Evolutionary conservation across 2,113 vertebrate genomes (phyloP).

Genomic region (Zootoca vivipara): DNA sequence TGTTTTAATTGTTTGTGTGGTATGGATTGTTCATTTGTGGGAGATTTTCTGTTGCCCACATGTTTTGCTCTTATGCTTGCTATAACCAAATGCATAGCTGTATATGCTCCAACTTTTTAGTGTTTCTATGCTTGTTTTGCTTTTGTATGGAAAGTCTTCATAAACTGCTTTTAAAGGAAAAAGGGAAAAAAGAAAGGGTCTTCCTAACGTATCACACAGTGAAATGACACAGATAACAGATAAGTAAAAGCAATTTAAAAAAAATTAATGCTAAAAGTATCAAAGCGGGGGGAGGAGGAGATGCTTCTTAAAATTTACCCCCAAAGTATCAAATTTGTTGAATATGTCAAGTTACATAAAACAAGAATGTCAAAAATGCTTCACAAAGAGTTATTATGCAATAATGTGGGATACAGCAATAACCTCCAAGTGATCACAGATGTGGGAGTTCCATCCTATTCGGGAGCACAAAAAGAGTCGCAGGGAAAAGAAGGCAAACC

Average conservation of each 20-base stretch:
- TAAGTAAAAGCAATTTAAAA: background rate
- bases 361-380: background rate
- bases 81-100: too few relatives aligned
- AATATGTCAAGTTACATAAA: background rate
- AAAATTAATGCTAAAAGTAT: background rate
- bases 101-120: too few relatives aligned
- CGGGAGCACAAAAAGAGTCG: background rate
- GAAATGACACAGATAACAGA: background rate
- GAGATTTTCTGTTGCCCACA: too few relatives aligned
- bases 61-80: too few relatives aligned
- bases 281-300: background rate
- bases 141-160: too few relatives aligned
- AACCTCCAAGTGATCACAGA: background rate
- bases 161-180: too few relatives aligned
- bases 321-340: slow-evolving; percentile 38
- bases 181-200: too few relatives aligned
- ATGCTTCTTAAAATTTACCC: slow-evolving; percentile 2
- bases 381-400: background rate
- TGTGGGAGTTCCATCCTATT: background rate
- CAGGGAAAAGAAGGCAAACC: background rate
- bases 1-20: too few relatives aligned
- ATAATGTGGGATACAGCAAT: background rate
- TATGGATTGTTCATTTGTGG: too few relatives aligned
- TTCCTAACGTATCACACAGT: background rate
- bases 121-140: too few relatives aligned